A percentile compares a stretch with the other conserved stretches of the same genome.
Evolutionary conservation across 1,140 invertebrate genomes (phyloP).

Genomic region (Calliopsis andreniformis): DNA sequence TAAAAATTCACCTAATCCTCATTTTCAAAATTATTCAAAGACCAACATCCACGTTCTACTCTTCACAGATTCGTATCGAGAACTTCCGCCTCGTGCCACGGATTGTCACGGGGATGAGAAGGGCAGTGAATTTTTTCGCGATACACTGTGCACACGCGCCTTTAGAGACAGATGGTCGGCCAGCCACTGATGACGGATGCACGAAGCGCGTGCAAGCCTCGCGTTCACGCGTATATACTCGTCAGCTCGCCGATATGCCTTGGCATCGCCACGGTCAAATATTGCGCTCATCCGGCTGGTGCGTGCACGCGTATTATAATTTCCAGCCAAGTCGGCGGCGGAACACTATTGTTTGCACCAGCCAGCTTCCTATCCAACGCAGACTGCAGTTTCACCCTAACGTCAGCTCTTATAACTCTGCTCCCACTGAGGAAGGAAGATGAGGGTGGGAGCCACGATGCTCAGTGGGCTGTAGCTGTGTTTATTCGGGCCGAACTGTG

Average conservation of each 20-base stretch:
- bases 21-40: no score
- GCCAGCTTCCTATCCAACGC: conserved; percentile 9
- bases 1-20: conserved; percentile 32
- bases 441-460: no score
- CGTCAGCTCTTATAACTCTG: no score
- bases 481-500: no score
- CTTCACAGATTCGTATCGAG: no score
- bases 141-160: conserved; percentile 41
- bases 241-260: conserved; percentile 35
- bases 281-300: conserved; percentile 40
- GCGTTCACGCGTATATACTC: conserved; percentile 31
- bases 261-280: conserved; percentile 29
- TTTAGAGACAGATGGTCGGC: conserved; percentile 61
- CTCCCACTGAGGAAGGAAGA: no score
- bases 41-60: no score
- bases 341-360: conserved; percentile 48
- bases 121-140: conserved; percentile 9
- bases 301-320: conserved; percentile 45
- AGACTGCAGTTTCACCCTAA: no score
- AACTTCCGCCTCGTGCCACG: no score
- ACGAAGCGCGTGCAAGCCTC: conserved; percentile 14
- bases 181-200: conserved; percentile 58
- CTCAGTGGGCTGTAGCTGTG: no score
- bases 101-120: not conserved
- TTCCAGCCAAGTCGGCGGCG: conserved; percentile 30